Base-by-base conservation (phyloP, 2,113 vertebrate genomes). In the Ailurus styani region DNA sequence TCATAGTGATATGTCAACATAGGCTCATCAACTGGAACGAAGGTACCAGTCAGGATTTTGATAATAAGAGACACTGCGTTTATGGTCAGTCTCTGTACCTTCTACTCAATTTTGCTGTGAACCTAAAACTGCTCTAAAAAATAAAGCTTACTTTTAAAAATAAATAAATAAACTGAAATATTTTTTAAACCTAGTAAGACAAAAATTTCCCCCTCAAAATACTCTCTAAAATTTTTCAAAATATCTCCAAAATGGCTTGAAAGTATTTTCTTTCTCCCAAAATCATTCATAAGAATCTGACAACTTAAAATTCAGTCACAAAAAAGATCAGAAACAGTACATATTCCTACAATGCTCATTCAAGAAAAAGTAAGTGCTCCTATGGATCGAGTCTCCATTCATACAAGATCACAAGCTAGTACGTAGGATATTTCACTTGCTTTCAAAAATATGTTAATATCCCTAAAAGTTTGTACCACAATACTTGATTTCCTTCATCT, bases 271-370 rank as follows among this genome's bases (percentile, higher is more conserved):
- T 93, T 93, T 97, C 8, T 13, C 27, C 68, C 37, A n/a, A 57
- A 97, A 92, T 95, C 97, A 98, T 98, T 98, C 96, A 97, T 94
- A 97, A 98, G 97, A 98, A 97, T 75, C 91, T 98, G 66, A 97
- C 94, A 97, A 95, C 78, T 92, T 98, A 98, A 95, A 96, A 97
- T 87, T 50, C 98, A 98, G 98, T 98, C 98, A 98, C 96, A 98
- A 98, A 96, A 95, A 98, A 97, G 87, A 97, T 95, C 54, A 96
- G 87, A 86, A 96, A 97, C 72, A 98, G 90, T 47, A 34, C 95
- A 60, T n/a, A 70, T 79, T 89, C 78, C 79, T 84, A 79, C 20
- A 73, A 93, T 77, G 81, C 64, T 88, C 42, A 18, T 4, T 96
- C 10, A 95, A 78, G 72, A 90, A 81, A 95, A 97, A 93, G n/a